Base-by-base conservation (phyloP, 2,113 vertebrate genomes). In the Chrysemys picta region DNA sequence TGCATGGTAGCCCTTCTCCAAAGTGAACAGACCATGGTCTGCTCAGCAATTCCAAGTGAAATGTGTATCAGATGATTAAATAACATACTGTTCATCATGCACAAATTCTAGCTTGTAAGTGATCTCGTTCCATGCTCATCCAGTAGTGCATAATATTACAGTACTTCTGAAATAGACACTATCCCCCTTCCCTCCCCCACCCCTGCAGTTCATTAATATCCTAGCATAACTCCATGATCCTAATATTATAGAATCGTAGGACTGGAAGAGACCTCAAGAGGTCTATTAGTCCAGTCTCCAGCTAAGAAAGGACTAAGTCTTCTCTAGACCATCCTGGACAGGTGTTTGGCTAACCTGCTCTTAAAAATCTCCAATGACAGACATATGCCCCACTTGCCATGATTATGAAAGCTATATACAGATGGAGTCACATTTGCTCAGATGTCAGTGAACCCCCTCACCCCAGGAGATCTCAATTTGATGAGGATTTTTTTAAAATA, bases 371-470 rank as follows among this genome's bases (percentile, higher is more conserved):
- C 57, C 27, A 62, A 29, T 31, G 57, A 31, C 57, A 62, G 57
- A 31, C 25, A 31, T 31, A 93, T 2, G 22, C 80, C 87, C 89
- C 35, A 54, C 4, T 89, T 1, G 0, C 81, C 87, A 80, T 2
- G 25, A 93, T 59, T 80, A 85, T 96, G 92, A 93, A 94, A 96
- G 84, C 80, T 96, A 91, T 93, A 91, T 62, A 84, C 53, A 84
- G 52, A 10, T 84, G 90, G 82, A 89, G 62, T 86, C 62, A 87
- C 56, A 27, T 8, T 22, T 72, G 82, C 80, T 91, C 2, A 8
- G 89, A 82, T 82, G 53, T 82, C 49, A 92, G 25, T 57, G 69
- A 94, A 89, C 78, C 72, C 56, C 84, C 78, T 72, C 82, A 45
- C 22, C 3, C 65, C 17, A 38, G 17, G 8, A 69, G 19, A 69